A percentile compares a stretch with the other conserved stretches of the same genome.
These are phyloP conservation scores for Dasypogon diadema DNA, from an alignment of 2,888 invertebrate genomes.

Conservation along the genomic window DNA sequence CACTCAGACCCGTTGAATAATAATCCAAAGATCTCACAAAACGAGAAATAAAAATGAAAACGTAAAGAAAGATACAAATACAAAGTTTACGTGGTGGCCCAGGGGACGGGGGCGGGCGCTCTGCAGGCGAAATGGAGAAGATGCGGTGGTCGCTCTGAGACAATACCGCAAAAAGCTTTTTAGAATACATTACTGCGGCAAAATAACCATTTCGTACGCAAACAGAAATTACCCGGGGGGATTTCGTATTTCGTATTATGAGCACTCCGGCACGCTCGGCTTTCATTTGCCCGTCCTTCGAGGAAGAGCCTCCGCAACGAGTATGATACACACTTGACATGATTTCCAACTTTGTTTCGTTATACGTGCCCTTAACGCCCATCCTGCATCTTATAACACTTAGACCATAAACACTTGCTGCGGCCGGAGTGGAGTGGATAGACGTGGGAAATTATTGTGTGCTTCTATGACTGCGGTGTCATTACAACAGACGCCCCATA, in stretches of 20 bases:
- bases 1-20: background rate
- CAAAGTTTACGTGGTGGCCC: slow-evolving; percentile 8
- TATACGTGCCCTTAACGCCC: slow-evolving; percentile 44
- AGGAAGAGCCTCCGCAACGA: slow-evolving; percentile 5
- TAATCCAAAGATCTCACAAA: slow-evolving; percentile 24
- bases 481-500: background rate
- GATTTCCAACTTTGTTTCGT: slow-evolving; percentile 53
- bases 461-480: background rate
- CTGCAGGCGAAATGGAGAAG: slow-evolving; percentile 4
- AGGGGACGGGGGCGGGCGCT: background rate
- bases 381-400: slow-evolving; percentile 34
- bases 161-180: slow-evolving; percentile 56
- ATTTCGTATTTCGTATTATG: slow-evolving; percentile 58
- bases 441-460: slow-evolving; percentile 24
- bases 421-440: slow-evolving; percentile 24
- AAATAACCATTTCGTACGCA: slow-evolving; percentile 58
- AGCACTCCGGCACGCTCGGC: slow-evolving; percentile 59
- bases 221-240: slow-evolving; percentile 58
- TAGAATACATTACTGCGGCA: slow-evolving; percentile 57
- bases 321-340: slow-evolving; percentile 54
- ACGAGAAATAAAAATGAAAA: slow-evolving; percentile 1
- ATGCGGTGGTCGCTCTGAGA: slow-evolving; percentile 52
- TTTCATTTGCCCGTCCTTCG: slow-evolving; percentile 56
- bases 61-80: slow-evolving; percentile 39
- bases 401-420: slow-evolving; percentile 38